phyloP scores from a whole-genome alignment of 2,797 vertebrate species.

The Scleropages formosus region DNA sequence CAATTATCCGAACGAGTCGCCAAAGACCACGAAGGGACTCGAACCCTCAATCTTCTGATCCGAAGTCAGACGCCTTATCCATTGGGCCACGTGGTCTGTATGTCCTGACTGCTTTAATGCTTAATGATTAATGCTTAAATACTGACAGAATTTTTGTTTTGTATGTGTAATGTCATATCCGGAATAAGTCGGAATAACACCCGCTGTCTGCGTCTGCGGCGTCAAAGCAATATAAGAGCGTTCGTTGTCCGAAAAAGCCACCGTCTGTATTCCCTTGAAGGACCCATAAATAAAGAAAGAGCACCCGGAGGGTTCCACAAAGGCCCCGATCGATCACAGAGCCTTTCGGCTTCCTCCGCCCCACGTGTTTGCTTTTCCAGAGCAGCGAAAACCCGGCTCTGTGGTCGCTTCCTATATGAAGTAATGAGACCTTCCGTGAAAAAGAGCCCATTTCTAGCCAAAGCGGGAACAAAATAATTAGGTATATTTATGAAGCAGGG shows the following conservation, averaged over 20 bases:
- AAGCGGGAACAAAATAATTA: too few relatives aligned
- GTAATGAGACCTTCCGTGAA: neutral
- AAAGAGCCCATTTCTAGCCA: too few relatives aligned
- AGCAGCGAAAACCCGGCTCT: conserved; percentile 4
- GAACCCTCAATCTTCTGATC: too few relatives aligned
- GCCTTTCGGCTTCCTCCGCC: neutral
- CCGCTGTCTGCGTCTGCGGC: too few relatives aligned
- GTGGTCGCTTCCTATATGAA: neutral
- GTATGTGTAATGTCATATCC: neutral
- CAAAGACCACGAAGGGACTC: too few relatives aligned
- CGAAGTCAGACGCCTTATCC: too few relatives aligned
- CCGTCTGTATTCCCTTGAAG: conserved; percentile 10
- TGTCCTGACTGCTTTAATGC: too few relatives aligned
- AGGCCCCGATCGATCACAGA: conserved; percentile 32
- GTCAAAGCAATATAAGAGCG: neutral
- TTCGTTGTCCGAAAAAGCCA: neutral
- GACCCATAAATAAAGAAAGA: conserved; percentile 17
- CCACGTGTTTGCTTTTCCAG: conserved; percentile 2
- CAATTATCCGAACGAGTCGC: too few relatives aligned
- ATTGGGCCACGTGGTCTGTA: too few relatives aligned
- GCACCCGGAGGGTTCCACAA: conserved; percentile 20
- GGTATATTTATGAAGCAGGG: too few relatives aligned
- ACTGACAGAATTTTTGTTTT: neutral
- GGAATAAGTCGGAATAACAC: neutral
- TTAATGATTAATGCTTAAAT: neutral